Conservation (phyloP, 2,888 invertebrate species). For the Hyles lineata region DNA sequence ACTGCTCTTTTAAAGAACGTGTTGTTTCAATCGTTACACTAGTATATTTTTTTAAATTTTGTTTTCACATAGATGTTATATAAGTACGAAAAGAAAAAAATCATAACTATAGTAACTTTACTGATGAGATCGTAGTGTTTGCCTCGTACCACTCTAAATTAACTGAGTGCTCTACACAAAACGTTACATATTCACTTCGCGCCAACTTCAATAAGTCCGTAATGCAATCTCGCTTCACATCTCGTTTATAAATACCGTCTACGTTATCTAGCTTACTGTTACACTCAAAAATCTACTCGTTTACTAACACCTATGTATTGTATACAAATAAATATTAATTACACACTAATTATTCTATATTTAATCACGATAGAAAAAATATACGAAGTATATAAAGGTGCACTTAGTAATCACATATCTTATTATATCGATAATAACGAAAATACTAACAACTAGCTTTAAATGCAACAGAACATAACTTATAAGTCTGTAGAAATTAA, state of each 20-base stretch:
- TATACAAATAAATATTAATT: slow-evolving; percentile 23
- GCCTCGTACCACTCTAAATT: slow-evolving; percentile 1
- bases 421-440: slow-evolving; percentile 2
- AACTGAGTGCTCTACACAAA: background rate
- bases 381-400: slow-evolving; percentile 25
- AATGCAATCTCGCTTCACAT: slow-evolving; percentile 11
- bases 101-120: slow-evolving; percentile 22
- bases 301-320: slow-evolving; percentile 1
- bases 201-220: background rate
- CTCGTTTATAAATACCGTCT: slow-evolving; percentile 26
- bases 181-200: background rate
- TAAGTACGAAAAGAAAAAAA: background rate
- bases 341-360: slow-evolving; percentile 13
- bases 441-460: slow-evolving; percentile 18
- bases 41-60: background rate
- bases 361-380: slow-evolving; percentile 24
- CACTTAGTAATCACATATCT: slow-evolving; percentile 25
- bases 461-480: slow-evolving; percentile 20
- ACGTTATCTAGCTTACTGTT: slow-evolving; percentile 9
- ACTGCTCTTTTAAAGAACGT: slow-evolving; percentile 5
- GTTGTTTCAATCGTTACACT: background rate
- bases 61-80: background rate
- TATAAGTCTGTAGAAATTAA: slow-evolving; percentile 9
- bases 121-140: slow-evolving; percentile 28
- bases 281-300: slow-evolving; percentile 19